Percentiles rank a stretch among this genome's conserved stretches.
Evolutionary conservation across 2,888 invertebrate genomes (phyloP).

Genomic region (Sphaerophoria taeniata): DNA sequence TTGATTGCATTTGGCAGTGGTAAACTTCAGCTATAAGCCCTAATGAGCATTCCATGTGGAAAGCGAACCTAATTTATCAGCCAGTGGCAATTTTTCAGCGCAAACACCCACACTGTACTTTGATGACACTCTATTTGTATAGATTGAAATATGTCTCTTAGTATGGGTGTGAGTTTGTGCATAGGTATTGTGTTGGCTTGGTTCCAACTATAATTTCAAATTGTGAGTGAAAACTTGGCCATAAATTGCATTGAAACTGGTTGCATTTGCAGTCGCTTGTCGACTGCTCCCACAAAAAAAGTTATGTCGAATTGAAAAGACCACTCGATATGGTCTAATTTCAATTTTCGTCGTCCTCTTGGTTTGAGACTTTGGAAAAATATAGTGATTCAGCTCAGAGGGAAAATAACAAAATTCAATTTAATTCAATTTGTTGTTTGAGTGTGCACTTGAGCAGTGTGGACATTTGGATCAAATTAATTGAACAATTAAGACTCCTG

Average conservation of each 20-base stretch:
- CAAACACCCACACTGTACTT: slow-evolving; percentile 7
- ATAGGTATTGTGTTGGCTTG: slow-evolving; percentile 14
- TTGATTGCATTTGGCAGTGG: slow-evolving; percentile 53
- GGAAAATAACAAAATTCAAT: slow-evolving; percentile 36
- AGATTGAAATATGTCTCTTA: background rate
- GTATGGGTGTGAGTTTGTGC: background rate
- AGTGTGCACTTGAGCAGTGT: background rate
- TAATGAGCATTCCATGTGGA: slow-evolving; percentile 60
- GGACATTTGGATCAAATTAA: slow-evolving; percentile 29
- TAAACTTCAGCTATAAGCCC: slow-evolving; percentile 6
- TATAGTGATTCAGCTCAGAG: background rate
- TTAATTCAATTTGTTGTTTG: slow-evolving; percentile 47
- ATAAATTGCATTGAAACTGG: slow-evolving; percentile 54
- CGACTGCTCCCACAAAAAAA: slow-evolving; percentile 12
- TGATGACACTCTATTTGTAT: background rate
- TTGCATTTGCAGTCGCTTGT: slow-evolving; percentile 42
- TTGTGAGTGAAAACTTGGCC: slow-evolving; percentile 35
- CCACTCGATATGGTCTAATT: slow-evolving; percentile 34
- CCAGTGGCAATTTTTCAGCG: slow-evolving; percentile 35
- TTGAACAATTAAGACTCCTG: slow-evolving; percentile 24
- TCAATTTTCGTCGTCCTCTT: slow-evolving; percentile 5
- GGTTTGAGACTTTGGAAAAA: background rate
- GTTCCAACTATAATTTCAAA: slow-evolving; percentile 46
- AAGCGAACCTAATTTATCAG: slow-evolving; percentile 52
- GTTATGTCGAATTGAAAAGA: slow-evolving; percentile 37